Evolutionary conservation across 1,140 invertebrate genomes (phyloP), one percentile per base, ranked within the genome.

Genomic region (Atopsyche davidsoni): DNA sequence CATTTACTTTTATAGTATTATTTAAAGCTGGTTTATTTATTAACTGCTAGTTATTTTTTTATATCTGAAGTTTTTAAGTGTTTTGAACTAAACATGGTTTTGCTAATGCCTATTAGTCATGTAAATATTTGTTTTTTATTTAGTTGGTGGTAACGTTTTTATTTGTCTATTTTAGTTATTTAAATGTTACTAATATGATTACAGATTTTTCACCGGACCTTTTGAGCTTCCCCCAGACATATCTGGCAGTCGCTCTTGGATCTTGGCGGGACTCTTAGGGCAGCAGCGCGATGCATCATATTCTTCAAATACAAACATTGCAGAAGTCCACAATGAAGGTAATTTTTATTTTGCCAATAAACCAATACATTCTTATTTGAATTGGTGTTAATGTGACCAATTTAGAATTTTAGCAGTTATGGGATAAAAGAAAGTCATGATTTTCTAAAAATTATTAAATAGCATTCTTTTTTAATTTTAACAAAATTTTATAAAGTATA

Each of bases 161-260:
- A n/a, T n/a, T n/a, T n/a, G n/a, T n/a, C n/a, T n/a, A n/a, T n/a
- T n/a, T n/a, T n/a, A n/a, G n/a, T n/a, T n/a, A n/a, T n/a, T n/a
- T n/a, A n/a, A n/a, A n/a, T n/a, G n/a, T n/a, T n/a, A n/a, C n/a
- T n/a, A n/a, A n/a, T n/a, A n/a, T n/a, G n/a, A 36, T 53, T 45
- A 2, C 59, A 74, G 71, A 46, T 74, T 65, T 49, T 74, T 74
- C 58, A 72, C 71, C 10, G 68, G 68, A 4, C 69, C 71, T 1
- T 74, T 69, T 53, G 71, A 74, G 45, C 21, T 58, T 4, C 68
- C 68, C 3, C 42, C 61, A 6, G 69, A 68, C 35, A 65, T 70
- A 16, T 51, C 59, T 0, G 53, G 51, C 13, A 60, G 49, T 4
- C 64, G 70, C 1, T 72, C 71, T 4, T 74, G 71, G 70, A 60